Evolutionary conservation across 1,140 invertebrate genomes (phyloP).

Genomic region (Sinella curviseta): DNA sequence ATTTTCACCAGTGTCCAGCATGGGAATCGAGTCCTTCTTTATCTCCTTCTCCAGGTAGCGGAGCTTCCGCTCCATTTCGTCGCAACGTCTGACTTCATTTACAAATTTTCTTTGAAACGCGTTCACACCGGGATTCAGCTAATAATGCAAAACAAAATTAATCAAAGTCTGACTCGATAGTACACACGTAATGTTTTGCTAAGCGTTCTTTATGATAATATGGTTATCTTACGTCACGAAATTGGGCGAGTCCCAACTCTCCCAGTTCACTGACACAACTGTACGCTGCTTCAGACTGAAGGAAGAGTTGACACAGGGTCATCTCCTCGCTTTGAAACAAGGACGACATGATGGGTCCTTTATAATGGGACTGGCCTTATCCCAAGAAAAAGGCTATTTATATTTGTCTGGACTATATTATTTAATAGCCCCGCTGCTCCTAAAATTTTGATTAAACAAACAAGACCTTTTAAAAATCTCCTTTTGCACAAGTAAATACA

Average conservation of each 20-base stretch:
- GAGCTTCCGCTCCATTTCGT: constrained; percentile 90
- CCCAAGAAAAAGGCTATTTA: no score
- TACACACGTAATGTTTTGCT: background rate
- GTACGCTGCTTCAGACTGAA: constrained; percentile 91
- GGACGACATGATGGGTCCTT: constrained; percentile 15
- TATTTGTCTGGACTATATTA: no score
- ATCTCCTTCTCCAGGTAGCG: constrained; percentile 95
- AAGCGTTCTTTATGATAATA: background rate
- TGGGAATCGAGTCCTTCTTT: constrained; percentile 82
- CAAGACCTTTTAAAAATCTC: no score
- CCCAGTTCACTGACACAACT: constrained; percentile 89
- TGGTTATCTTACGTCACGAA: constrained; percentile 78
- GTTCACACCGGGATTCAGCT: constrained; percentile 80
- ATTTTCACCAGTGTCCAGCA: constrained; percentile 78
- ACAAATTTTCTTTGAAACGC: constrained; percentile 90
- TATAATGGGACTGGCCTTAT: background rate
- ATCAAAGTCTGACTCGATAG: background rate
- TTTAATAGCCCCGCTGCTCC: no score
- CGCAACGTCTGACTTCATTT: constrained; percentile 84
- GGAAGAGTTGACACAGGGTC: constrained; percentile 84
- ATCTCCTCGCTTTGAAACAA: constrained; percentile 84
- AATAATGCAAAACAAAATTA: constrained; percentile 49
- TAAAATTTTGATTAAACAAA: no score
- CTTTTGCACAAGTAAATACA: no score
- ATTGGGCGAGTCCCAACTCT: constrained; percentile 89